Evolutionary conservation across 2,797 vertebrate genomes (phyloP).

Genomic region (Gymnothorax reevesii): DNA sequence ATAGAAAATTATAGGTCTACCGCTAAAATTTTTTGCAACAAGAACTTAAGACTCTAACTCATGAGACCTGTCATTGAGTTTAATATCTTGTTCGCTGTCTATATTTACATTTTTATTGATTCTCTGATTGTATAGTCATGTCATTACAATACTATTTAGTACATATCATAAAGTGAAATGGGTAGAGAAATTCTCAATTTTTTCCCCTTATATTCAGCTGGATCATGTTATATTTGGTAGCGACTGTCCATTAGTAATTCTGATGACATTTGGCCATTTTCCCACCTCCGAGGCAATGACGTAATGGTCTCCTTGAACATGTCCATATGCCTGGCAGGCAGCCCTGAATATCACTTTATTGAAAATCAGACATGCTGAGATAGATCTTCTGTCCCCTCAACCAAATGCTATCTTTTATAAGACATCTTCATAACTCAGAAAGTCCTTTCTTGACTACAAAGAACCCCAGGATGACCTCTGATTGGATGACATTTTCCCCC

Average conservation of each 20-base stretch:
- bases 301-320: background rate
- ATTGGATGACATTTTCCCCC: background rate
- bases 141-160: background rate
- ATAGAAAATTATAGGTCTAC: background rate
- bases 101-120: background rate
- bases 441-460: background rate
- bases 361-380: background rate
- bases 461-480: background rate
- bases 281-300: background rate
- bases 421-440: background rate
- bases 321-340: constrained; percentile 46
- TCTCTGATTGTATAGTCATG: background rate
- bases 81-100: background rate
- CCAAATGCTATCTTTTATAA: background rate
- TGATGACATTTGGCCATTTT: background rate
- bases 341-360: constrained; percentile 34
- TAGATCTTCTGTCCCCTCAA: background rate
- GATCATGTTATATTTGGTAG: background rate
- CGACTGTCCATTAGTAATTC: background rate
- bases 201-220: background rate
- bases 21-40: background rate
- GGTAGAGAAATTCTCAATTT: background rate
- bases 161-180: background rate
- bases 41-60: background rate
- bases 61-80: too few relatives aligned